Evolutionary conservation across 2,797 vertebrate genomes (phyloP).

Genomic region (Pogoniulus pusillus): DNA sequence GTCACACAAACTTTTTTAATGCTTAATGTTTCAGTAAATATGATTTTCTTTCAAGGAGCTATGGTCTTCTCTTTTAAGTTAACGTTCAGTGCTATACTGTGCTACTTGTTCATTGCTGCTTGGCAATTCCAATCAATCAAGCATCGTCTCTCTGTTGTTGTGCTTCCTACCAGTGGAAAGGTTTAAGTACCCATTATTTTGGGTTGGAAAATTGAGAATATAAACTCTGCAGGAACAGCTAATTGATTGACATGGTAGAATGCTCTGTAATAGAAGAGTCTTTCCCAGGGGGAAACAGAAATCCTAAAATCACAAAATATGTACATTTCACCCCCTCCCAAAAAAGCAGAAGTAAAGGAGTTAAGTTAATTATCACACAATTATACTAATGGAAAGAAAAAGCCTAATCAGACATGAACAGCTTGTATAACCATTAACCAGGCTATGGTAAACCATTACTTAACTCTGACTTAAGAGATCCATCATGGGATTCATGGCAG

Average conservation of each 20-base stretch:
- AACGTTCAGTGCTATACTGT: conserved; percentile 30
- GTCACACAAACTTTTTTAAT: conserved; percentile 1
- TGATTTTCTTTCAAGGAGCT: conserved; percentile 47
- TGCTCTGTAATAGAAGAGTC: background rate
- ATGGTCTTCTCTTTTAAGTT: conserved; percentile 32
- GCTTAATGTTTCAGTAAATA: conserved; percentile 33
- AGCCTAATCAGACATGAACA: conserved; percentile 71
- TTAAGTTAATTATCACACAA: conserved; percentile 70
- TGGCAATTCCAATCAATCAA: conserved; percentile 63
- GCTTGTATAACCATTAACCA: conserved; percentile 77
- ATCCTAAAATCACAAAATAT: conserved; percentile 35
- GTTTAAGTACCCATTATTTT: conserved; percentile 6
- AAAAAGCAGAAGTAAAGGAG: conserved; percentile 39
- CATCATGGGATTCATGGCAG: conserved; percentile 67
- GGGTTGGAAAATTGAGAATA: conserved; percentile 14
- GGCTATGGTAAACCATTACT: conserved; percentile 73
- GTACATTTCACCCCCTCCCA: conserved; percentile 29
- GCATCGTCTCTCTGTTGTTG: conserved; percentile 5
- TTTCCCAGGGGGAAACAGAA: background rate
- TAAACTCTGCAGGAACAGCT: background rate
- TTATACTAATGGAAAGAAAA: conserved; percentile 70
- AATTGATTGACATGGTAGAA: conserved; percentile 37
- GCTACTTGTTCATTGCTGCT: conserved; percentile 37
- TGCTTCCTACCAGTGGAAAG: conserved; percentile 27
- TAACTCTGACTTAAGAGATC: conserved; percentile 72